Base-by-base conservation (phyloP, 2,888 invertebrate genomes). In the Campoletis raptor region DNA sequence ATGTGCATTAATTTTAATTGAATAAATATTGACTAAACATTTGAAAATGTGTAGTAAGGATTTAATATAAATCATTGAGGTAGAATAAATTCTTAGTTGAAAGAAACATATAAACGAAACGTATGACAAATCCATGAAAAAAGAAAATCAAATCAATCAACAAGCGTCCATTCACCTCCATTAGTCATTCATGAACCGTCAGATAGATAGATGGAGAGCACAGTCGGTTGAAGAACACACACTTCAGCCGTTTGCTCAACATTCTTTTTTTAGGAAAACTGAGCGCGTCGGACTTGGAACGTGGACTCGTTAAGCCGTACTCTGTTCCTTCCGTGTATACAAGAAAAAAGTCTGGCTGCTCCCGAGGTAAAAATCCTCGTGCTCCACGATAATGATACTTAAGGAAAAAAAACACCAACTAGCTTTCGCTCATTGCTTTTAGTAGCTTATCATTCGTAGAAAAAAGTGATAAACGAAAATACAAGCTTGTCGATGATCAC, bases 221-320 rank as follows among this genome's bases (percentile, higher is more conserved):
- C 37, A 66, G 45, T 66, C 66, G 77, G 66, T 66, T 66, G 66
- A 66, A 77, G 52, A 52, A 37, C 77, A 54, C 69, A 42, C 78
- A 61, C 74, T 70, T 66, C 73, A 64, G 73, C 81, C 72, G 74
- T 84, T 72, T 85, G 80, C 85, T 86, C 79, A 87, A 85, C 52
- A 72, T 87, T 87, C 67, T 88, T 85, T 88, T 88, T 88, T 82
- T 89, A 89, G 89, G 89, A 88, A 89, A 88, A 88, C 81, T 87
- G 81, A 85, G 81, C 87, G 85, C 85, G 77, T 89, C 89, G 85
- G 87, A 88, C 82, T 87, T 88, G 88, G 87, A 89, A 87, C 88
- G 89, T 87, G 89, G 89, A 87, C 87, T 88, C 85, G 88, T 89
- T 85, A 89, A 89, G 86, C 87, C 88, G 84, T 89, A 89, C 89